Conservation (phyloP, 1,140 invertebrate genomes). For the Theocolax elegans region DNA sequence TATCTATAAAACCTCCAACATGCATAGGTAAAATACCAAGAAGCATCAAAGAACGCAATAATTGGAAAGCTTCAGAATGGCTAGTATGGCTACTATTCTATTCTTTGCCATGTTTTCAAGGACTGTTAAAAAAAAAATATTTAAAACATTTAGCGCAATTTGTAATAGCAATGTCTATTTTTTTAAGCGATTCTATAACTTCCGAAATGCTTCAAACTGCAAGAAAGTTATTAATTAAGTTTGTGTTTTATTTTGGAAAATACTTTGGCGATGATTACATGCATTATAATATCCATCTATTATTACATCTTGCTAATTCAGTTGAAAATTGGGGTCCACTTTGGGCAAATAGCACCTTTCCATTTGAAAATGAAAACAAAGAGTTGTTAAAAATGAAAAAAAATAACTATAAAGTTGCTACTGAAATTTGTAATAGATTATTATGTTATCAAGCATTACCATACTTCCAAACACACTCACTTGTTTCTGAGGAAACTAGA, state of each 20-base stretch:
- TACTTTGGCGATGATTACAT: conserved; percentile 33
- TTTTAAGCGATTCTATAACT: conserved; percentile 34
- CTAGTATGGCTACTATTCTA: conserved; percentile 40
- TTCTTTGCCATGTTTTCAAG: conserved; percentile 24
- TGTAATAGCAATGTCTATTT: conserved; percentile 29
- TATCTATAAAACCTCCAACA: too few species aligned
- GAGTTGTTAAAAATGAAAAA: conserved; percentile 9
- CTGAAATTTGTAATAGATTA: background rate
- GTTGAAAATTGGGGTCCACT: too few species aligned
- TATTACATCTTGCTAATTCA: conserved; percentile 36
- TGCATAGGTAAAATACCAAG: conserved; percentile 16
- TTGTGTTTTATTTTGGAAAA: conserved; percentile 13
- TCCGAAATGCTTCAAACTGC: conserved; percentile 26
- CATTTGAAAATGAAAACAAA: conserved; percentile 30
- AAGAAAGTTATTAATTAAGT: conserved; percentile 26
- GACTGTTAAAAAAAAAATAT: conserved; percentile 33
- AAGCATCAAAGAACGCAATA: background rate
- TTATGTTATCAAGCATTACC: background rate
- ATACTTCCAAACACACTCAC: background rate
- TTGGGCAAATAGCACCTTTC: too few species aligned
- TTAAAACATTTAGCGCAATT: conserved; percentile 33
- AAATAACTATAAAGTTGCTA: background rate
- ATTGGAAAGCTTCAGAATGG: conserved; percentile 45
- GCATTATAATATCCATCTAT: conserved; percentile 42
- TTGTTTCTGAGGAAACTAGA: background rate